Evolutionary conservation across 1,140 invertebrate genomes (phyloP), one percentile per base, ranked within the genome.

Genomic region (Phthorimaea operculella): DNA sequence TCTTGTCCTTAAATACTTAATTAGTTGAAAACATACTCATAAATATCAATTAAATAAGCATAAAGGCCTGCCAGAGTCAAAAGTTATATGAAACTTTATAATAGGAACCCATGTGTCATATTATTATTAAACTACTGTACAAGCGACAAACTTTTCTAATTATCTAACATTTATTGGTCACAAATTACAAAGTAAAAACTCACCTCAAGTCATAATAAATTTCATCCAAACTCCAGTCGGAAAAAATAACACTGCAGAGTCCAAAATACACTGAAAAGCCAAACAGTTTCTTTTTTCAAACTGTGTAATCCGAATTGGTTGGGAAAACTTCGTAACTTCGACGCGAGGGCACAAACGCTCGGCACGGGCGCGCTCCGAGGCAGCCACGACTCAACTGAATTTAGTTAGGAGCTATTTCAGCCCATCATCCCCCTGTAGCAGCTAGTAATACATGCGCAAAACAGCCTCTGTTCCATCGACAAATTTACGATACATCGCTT

Each of bases 391-490:
- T 55, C 54, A 44, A 68, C 66, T 68, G 63, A 65, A 60, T 62
- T 53, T 57, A 54, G 62, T 47, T 47, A 47, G 16, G 14, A 51
- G 51, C 55, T 54, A 57, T 44, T n/a, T 33, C 17, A 44, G 60
- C 56, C 59, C 59, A 66, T 60, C 61, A 63, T 63, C 57, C 44
- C 44, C 16, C 8, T 47, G 15, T 9, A 47, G 10, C 36, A 10
- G 10, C 36, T n/a, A 39, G 10, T 66, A 58, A 60, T 62, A 52
- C 59, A 63, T 66, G 64, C 64, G 64, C 64, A 63, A 53, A 59
- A 33, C 51, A 28, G 33, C n/a, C 10, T 28, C 12, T 48, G 60
- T 6, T n/a, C 1, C 51, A 58, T 15, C 48, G 34, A 14, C 10
- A 10, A 12, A 44, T 52, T 58, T 17, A n/a, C 18, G 16, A 21